Base-by-base conservation (phyloP, 2,888 invertebrate genomes). In the Oscheius myriophilus region DNA sequence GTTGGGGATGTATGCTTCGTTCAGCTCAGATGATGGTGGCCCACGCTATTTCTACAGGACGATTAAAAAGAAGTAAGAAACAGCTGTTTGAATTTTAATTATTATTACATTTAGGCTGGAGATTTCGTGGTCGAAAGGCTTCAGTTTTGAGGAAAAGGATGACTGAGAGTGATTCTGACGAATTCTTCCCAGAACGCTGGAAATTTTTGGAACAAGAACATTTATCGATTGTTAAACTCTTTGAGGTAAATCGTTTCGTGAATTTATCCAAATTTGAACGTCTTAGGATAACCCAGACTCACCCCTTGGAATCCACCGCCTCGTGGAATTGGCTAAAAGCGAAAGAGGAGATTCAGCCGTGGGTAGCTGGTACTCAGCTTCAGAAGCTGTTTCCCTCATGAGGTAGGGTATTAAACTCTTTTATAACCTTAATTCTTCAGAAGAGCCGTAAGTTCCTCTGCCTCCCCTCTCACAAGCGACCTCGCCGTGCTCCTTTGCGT, bases 11-110 rank as follows among this genome's bases (percentile, higher is more conserved):
- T 85, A 92, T 92, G 91, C 82, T 92, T 26, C 90, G 95, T 58
- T 93, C 93, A 88, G 94, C 94, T 11, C 95, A 95, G 88, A 95
- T 95, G 95, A 89, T 95, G 87, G 88, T 95, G 70, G 94, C 93
- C 0, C 94, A 95, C 87, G 94, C 92, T 14, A 88, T 95, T 67
- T 90, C 93, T 51, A 91, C 91, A 78, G 93, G 94, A 86, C 92
- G 93, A 87, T 89, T 95, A 64, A 93, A 93, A 62, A 90, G 94
- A 88, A 92, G 91, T 90, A 88, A 55, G 14, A n/a, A 26, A n/a
- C 1, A 18, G 16, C 21, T 21, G 18, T n/a, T 57, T 16, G 14
- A 41, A 39, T 9, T 58, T 43, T 39, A n/a, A n/a, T 49, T 46
- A 9, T 6, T 33, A 26, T n/a, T 41, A 51, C 39, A 33, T 64